Evolutionary conservation across 2,888 invertebrate species (phyloP).

Genomic region (Drosophila bunnanda): DNA sequence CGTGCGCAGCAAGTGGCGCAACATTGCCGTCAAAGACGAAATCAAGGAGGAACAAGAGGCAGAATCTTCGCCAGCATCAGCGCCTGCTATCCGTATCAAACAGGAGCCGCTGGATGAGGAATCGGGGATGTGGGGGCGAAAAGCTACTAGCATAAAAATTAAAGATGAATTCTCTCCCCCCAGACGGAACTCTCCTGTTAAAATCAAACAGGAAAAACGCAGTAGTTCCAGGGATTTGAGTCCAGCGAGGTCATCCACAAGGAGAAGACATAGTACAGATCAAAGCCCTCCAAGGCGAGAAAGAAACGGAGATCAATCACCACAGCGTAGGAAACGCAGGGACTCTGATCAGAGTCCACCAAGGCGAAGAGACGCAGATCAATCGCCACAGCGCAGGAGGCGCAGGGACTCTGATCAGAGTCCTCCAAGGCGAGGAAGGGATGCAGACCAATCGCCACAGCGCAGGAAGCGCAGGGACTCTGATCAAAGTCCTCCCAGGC

Average conservation of each 20-base stretch:
- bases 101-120: conserved; percentile 46
- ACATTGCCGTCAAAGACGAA: conserved; percentile 75
- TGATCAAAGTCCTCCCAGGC: too few species aligned
- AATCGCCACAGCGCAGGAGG: conserved; percentile 17
- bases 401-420: conserved; percentile 40
- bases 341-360: conserved; percentile 48
- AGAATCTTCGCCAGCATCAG: conserved; percentile 12
- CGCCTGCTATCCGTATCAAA: conserved; percentile 37
- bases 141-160: conserved; percentile 34
- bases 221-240: conserved; percentile 58
- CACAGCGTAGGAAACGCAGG: conserved; percentile 23
- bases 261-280: conserved; percentile 9
- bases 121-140: conserved; percentile 74
- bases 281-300: conserved; percentile 23
- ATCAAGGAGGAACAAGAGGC: conserved; percentile 48
- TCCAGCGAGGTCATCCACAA: conserved; percentile 36
- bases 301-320: not conserved
- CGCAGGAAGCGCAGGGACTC: conserved; percentile 2
- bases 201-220: conserved; percentile 61
- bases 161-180: conserved; percentile 52
- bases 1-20: conserved; percentile 84
- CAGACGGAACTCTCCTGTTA: conserved; percentile 4
- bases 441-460: conserved; percentile 25
- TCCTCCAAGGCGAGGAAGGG: conserved; percentile 24
- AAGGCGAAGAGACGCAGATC: not conserved